Evolutionary conservation across 2,888 invertebrate genomes (phyloP).

Genomic region (Allophyes oxyacanthae): DNA sequence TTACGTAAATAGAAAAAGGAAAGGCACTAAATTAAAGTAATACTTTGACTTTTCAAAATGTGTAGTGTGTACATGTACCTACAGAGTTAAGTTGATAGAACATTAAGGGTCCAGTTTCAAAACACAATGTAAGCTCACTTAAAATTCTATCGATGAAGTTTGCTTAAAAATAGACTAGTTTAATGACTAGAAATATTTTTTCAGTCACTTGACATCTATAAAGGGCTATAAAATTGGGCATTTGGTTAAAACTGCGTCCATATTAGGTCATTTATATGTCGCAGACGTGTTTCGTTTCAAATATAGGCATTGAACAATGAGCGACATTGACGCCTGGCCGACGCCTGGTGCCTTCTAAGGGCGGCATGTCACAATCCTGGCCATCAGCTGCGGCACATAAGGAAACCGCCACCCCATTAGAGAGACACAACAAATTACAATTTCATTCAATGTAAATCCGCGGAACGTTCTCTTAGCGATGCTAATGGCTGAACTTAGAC

Average conservation of each 20-base stretch:
- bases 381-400: slow-evolving; percentile 63
- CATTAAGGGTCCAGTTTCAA: slow-evolving; percentile 13
- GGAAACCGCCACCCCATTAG: slow-evolving; percentile 70
- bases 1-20: slow-evolving; percentile 20
- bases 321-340: slow-evolving; percentile 72
- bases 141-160: slow-evolving; percentile 7
- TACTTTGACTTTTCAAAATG: slow-evolving; percentile 8
- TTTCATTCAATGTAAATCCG: slow-evolving; percentile 87
- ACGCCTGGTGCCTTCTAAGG: slow-evolving; percentile 72
- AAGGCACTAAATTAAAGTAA: slow-evolving; percentile 21
- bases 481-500: slow-evolving; percentile 80
- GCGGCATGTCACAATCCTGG: slow-evolving; percentile 64
- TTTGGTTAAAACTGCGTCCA: slow-evolving; percentile 25
- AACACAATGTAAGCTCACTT: slow-evolving; percentile 9
- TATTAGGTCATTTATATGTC: slow-evolving; percentile 57
- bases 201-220: slow-evolving; percentile 12
- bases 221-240: slow-evolving; percentile 32
- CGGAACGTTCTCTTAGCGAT: slow-evolving; percentile 69
- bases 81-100: slow-evolving; percentile 11
- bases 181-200: slow-evolving; percentile 15
- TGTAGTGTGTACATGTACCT: slow-evolving; percentile 1
- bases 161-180: slow-evolving; percentile 26
- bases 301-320: slow-evolving; percentile 75
- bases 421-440: slow-evolving; percentile 82
- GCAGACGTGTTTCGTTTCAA: slow-evolving; percentile 63